Conservation (phyloP, 2,113 vertebrate genomes). For the Callipepla squamata region DNA sequence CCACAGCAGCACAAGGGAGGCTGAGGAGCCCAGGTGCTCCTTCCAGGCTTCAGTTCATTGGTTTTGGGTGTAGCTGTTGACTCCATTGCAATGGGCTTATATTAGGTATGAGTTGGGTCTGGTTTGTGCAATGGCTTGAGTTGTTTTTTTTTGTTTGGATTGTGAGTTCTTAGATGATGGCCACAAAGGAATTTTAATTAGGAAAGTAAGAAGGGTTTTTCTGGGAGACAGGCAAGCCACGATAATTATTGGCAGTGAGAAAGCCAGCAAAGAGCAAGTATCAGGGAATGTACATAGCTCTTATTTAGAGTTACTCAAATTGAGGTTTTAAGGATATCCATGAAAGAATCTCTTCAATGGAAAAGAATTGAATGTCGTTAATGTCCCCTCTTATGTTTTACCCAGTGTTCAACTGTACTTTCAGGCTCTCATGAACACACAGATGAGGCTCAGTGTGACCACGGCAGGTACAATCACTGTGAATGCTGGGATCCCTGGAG, state of each 20-base stretch:
- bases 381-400: not conserved
- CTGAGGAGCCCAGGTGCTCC: slow-evolving; percentile 23
- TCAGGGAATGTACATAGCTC: not conserved
- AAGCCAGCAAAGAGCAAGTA: slow-evolving; percentile 30
- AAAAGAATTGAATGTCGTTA: not conserved
- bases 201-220: slow-evolving; percentile 26
- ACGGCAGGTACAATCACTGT: not conserved
- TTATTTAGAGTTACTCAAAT: not conserved
- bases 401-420: not conserved
- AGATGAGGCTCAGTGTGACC: not conserved
- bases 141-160: not conserved
- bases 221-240: slow-evolving; percentile 14
- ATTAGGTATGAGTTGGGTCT: slow-evolving; percentile 21
- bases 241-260: slow-evolving; percentile 23
- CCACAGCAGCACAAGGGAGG: not conserved
- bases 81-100: slow-evolving; percentile 9
- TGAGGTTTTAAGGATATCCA: not conserved
- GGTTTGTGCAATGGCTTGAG: slow-evolving; percentile 55
- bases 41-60: slow-evolving; percentile 1
- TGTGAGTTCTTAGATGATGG: slow-evolving; percentile 18
- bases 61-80: slow-evolving; percentile 60
- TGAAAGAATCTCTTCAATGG: not conserved
- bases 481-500: not conserved
- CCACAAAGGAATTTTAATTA: slow-evolving; percentile 67
- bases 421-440: not conserved